Conservation (phyloP, 2,113 vertebrate genomes). For the Lamprologus sp. region DNA sequence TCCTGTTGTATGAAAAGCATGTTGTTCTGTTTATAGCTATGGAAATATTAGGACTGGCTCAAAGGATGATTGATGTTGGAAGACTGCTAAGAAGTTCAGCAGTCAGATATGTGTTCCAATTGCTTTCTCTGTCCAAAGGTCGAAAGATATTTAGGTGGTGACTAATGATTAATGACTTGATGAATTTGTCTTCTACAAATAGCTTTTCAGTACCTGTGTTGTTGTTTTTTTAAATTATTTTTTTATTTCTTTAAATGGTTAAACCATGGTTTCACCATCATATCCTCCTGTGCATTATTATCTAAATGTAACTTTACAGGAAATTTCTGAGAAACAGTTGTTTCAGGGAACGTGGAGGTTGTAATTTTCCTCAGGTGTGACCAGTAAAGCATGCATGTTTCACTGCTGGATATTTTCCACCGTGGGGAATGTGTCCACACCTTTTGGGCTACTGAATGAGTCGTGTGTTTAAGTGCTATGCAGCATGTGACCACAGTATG, state of each 20-base stretch:
- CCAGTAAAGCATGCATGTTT: not conserved
- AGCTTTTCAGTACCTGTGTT: not conserved
- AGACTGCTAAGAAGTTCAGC: not conserved
- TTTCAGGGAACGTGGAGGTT: not conserved
- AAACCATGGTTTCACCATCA: not conserved
- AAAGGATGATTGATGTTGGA: not conserved
- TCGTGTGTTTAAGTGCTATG: constrained; percentile 12
- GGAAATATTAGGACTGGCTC: not conserved
- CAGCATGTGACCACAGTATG: constrained; percentile 12
- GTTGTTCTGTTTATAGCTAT: not conserved
- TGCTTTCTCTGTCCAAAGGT: not conserved
- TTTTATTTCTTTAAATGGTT: not conserved
- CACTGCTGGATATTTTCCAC: not conserved
- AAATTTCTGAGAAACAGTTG: not conserved
- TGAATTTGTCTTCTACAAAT: not conserved
- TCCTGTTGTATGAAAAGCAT: not conserved
- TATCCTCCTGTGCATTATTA: not conserved
- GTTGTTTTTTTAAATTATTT: not conserved
- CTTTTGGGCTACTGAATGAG: constrained; percentile 35
- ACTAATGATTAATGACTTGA: not conserved
- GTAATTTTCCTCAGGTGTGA: not conserved
- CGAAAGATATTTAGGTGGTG: not conserved
- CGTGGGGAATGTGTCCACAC: constrained; percentile 2
- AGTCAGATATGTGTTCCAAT: not conserved
- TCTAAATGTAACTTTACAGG: not conserved